Evolutionary conservation across 2,888 invertebrate genomes (phyloP), one percentile per base, ranked within the genome.

Genomic region (Schizotus pectinicornis): DNA sequence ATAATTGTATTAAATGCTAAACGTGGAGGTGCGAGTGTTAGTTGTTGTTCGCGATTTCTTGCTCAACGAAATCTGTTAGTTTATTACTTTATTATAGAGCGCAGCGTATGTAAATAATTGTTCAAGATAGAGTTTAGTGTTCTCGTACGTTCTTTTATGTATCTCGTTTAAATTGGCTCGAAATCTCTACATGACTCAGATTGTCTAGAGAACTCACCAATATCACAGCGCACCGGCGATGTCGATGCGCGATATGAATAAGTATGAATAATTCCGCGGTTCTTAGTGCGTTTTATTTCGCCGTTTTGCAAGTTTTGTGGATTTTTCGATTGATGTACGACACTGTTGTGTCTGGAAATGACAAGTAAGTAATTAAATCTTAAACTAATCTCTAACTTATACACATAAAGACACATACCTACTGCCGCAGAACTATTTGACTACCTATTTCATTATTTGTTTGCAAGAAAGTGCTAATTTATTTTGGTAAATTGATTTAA

Each of bases 271-370:
- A 56, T 56, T 50, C 45, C 46, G 38, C 56, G 45, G 41, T 51
- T n/a, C 11, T 56, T 22, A 45, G 55, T 51, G 56, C 43, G 3
- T 41, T 70, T 47, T 68, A 70, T 63, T 56, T 63, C 33, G 48
- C 64, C n/a, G 59, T 71, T 56, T 56, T 71, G 43, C 67, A 67
- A 52, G 43, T 69, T 38, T 43, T 70, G 9, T 71, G 69, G 67
- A 59, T 64, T 9, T 67, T 67, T 37, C 64, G 69, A 50, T 54
- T 61, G 39, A 54, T 67, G 14, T 71, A 67, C 43, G 62, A 68
- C 6, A 58, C 54, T 37, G 42, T 67, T 14, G 37, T 63, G 6
- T 63, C 69, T 6, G 55, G 61, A 52, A 64, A 62, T 41, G 62
- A 61, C 34, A 56, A 56, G 70, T 71, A 62, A 69, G 67, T 63